Conservation (phyloP, 2,888 invertebrate species). For the Mantis religiosa region DNA sequence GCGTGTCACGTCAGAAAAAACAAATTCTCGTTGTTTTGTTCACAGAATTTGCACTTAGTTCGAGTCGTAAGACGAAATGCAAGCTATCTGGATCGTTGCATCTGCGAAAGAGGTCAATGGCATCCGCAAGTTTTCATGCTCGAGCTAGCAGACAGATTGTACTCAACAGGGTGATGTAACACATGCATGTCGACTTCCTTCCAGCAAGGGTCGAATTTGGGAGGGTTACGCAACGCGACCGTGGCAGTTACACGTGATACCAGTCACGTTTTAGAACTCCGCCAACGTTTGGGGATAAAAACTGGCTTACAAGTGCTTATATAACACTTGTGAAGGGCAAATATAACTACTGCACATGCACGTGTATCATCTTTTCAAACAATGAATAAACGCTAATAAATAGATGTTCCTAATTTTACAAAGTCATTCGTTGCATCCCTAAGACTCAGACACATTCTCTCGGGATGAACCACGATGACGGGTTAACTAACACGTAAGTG, state of each 20-base stretch:
- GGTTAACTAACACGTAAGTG: neutral
- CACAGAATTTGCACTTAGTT: neutral
- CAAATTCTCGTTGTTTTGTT: neutral
- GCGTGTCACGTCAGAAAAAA: too few relatives aligned
- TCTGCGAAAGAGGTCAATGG: neutral
- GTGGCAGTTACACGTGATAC: slow-evolving; percentile 14
- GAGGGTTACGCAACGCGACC: slow-evolving; percentile 9
- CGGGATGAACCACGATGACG: slow-evolving; percentile 13
- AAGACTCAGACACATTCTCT: slow-evolving; percentile 13
- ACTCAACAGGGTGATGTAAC: neutral
- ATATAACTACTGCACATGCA: neutral
- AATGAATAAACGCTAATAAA: too few relatives aligned
- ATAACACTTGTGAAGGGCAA: neutral
- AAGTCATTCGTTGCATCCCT: neutral
- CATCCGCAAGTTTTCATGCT: neutral
- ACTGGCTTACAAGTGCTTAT: neutral
- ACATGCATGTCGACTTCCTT: neutral
- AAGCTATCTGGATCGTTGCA: neutral
- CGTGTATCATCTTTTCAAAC: neutral
- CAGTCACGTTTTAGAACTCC: neutral
- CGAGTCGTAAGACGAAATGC: too few relatives aligned
- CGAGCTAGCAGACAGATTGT: neutral
- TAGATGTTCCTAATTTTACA: too few relatives aligned
- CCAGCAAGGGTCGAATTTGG: neutral
- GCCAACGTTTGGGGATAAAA: slow-evolving; percentile 4